A percentile compares a stretch with the other conserved stretches of the same genome.
phyloP scores from a whole-genome alignment of 2,888 invertebrate species.

The Rhabditoides inermis region DNA sequence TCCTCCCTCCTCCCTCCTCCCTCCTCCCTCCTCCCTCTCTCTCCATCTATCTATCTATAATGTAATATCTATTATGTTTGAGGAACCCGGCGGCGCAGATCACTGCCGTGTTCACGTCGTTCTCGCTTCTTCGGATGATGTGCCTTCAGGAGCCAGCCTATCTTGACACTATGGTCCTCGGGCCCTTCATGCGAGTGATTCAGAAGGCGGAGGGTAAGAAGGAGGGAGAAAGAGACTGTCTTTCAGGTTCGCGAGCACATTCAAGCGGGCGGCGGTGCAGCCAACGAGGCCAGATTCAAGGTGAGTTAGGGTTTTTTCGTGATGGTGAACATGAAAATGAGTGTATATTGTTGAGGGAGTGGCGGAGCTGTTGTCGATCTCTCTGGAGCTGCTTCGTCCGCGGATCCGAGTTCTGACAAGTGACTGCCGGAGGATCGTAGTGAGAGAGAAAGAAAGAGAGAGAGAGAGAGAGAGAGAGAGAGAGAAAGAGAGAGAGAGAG shows the following conservation, averaged over 20 bases:
- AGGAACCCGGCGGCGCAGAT: conserved; percentile 4
- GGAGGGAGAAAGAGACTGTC: not conserved
- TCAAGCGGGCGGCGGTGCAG: no score
- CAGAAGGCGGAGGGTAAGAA: conserved; percentile 78
- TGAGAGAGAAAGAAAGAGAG: conserved; percentile 52
- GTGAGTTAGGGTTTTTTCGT: no score
- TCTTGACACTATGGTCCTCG: conserved; percentile 74
- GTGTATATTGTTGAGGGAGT: not conserved
- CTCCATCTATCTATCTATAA: no score
- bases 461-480: not conserved
- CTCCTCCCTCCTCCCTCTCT: no score
- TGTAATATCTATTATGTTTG: no score
- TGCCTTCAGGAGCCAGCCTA: conserved; percentile 83
- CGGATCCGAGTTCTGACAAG: conserved; percentile 75
- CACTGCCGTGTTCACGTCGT: conserved; percentile 17
- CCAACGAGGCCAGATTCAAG: not conserved
- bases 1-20: no score
- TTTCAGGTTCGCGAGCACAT: no score
- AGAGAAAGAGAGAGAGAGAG: no score
- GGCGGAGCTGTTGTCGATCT: conserved; percentile 71
- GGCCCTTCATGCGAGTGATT: conserved; percentile 81
- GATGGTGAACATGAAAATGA: not conserved
- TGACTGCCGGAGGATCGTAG: conserved; percentile 65
- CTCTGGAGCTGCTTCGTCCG: conserved; percentile 85
- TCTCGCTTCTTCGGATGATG: conserved; percentile 92